These are phyloP conservation scores for Venturia canescens DNA, from an alignment of 1,140 invertebrate genomes.

Conservation along the genomic window DNA sequence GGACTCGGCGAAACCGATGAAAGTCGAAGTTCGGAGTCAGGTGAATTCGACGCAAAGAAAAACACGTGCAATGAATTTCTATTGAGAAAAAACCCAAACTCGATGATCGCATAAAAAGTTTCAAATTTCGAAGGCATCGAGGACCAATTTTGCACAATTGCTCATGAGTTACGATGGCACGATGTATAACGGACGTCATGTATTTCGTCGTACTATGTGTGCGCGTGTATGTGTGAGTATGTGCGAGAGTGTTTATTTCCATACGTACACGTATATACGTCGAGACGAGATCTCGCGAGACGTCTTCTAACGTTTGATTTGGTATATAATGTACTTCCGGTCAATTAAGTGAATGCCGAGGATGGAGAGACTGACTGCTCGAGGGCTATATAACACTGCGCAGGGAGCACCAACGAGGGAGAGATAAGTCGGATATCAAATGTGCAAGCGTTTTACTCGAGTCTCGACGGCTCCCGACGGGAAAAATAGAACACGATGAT, in stretches of 20 bases:
- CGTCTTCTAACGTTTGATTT: conserved; percentile 36
- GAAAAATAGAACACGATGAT: conserved; percentile 6
- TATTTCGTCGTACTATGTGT: not conserved
- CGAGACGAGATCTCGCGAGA: conserved; percentile 24
- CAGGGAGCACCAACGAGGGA: conserved; percentile 16
- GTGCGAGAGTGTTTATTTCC: not conserved
- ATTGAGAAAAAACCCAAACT: no score
- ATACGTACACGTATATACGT: not conserved
- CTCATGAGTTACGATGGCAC: no score
- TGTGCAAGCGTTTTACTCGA: conserved; percentile 9
- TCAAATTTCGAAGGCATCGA: no score
- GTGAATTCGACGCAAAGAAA: no score
- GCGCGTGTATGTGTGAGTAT: not conserved
- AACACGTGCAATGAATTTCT: no score
- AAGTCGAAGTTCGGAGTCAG: no score
- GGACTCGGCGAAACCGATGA: no score
- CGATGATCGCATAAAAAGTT: no score
- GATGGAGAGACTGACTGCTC: conserved; percentile 22
- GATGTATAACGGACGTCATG: no score
- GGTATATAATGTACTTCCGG: conserved; percentile 43
- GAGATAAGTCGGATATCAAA: conserved; percentile 44
- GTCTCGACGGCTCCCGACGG: conserved; percentile 23
- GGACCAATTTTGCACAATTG: no score
- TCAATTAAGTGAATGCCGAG: conserved; percentile 42
- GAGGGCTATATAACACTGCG: not conserved